A percentile compares a stretch with the other conserved stretches of the same genome.
Conservation (phyloP, 2,113 vertebrate genomes). For the Gadus chalcogrammus region DNA sequence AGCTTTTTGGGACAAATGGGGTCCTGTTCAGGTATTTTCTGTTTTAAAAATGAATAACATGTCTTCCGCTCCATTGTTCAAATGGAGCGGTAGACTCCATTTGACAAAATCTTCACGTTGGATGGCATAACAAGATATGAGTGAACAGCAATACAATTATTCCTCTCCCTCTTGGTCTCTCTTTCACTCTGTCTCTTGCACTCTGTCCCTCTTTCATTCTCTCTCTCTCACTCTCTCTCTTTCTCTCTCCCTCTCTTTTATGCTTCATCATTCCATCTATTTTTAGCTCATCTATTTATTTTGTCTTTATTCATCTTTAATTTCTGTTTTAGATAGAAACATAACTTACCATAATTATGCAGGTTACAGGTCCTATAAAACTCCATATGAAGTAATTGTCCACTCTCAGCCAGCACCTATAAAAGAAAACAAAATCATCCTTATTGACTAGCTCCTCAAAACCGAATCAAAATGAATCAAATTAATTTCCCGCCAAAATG, state of each 20-base stretch:
- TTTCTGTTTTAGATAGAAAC: slow-evolving; percentile 23
- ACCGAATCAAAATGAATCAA: slow-evolving; percentile 29
- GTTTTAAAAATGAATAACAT: too few relatives aligned
- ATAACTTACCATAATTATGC: slow-evolving; percentile 95
- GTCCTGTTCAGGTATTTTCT: too few relatives aligned
- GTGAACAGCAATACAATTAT: too few relatives aligned
- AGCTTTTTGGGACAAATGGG: background rate
- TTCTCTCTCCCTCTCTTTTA: slow-evolving; percentile 25
- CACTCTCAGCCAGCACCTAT: slow-evolving; percentile 95
- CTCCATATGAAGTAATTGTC: slow-evolving; percentile 99
- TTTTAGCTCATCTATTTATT: slow-evolving; percentile 29
- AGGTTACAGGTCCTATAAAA: slow-evolving; percentile 97
- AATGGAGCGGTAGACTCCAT: too few relatives aligned
- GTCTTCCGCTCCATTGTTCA: too few relatives aligned
- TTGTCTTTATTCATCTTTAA: slow-evolving; percentile 18
- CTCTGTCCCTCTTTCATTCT: slow-evolving; percentile 12
- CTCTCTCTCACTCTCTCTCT: too few relatives aligned
- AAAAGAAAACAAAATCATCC: slow-evolving; percentile 20
- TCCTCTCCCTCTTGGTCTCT: too few relatives aligned
- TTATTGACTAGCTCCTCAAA: background rate
- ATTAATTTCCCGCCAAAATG: background rate
- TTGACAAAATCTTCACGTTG: too few relatives aligned
- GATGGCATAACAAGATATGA: too few relatives aligned
- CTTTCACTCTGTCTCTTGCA: too few relatives aligned
- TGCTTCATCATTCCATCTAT: slow-evolving; percentile 50